Evolutionary conservation across 2,888 invertebrate species (phyloP).

Genomic region (Pyrgus malvae): DNA sequence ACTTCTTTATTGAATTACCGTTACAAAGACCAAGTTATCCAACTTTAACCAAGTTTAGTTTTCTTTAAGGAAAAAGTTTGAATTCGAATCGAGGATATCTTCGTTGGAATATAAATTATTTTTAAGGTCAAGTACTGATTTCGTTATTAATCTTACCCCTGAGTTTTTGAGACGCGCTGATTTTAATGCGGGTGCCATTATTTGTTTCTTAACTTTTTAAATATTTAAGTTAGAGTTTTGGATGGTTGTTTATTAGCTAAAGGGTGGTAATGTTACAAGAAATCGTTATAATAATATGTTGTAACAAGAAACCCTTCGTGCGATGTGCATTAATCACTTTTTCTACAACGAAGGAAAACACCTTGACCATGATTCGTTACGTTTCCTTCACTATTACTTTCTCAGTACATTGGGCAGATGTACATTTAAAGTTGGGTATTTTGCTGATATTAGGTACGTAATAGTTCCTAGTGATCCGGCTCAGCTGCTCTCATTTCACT

Average conservation of each 20-base stretch:
- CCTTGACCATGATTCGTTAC: too few species aligned
- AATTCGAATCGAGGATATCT: not conserved
- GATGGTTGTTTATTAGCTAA: not conserved
- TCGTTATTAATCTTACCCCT: not conserved
- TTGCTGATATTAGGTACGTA: too few species aligned
- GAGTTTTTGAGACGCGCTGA: not conserved
- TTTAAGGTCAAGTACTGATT: not conserved
- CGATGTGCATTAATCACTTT: too few species aligned
- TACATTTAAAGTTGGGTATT: too few species aligned
- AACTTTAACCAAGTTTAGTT: not conserved
- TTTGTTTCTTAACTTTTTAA: slow-evolving; percentile 1
- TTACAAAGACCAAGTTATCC: not conserved
- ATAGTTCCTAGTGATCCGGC: too few species aligned
- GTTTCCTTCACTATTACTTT: too few species aligned
- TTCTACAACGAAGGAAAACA: too few species aligned
- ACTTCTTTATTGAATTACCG: slow-evolving; percentile 18
- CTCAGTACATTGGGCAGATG: too few species aligned
- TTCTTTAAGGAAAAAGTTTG: slow-evolving; percentile 4
- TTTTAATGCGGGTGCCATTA: not conserved
- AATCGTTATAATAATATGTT: not conserved
- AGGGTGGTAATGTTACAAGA: not conserved
- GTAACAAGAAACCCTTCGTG: too few species aligned
- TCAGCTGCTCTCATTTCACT: too few species aligned
- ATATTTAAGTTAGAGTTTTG: not conserved
- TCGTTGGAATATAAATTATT: not conserved